Base-by-base conservation (phyloP, 2,113 vertebrate genomes). In the Sinocyclocheilus anophthalmus region DNA sequence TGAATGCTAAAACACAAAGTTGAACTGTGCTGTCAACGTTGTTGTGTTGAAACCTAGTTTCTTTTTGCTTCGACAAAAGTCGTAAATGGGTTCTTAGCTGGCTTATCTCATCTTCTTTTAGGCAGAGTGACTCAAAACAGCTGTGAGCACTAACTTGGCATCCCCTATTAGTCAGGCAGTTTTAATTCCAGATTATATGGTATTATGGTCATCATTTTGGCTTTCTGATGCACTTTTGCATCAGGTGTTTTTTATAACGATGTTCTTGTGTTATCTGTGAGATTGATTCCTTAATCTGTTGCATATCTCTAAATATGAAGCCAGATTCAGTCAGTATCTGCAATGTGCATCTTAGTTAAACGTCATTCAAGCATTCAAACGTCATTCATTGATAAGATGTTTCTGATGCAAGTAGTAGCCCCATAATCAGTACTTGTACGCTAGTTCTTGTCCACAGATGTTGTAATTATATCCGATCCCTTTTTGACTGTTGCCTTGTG, bases 131-230 rank as follows among this genome's bases (percentile, higher is more conserved):
- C 59, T 67, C 22, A 18, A 81, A 81, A 65, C 39, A 81, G 4
- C 39, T 81, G 59, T 26, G 22, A 42, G 30, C 37, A 42, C 55
- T 81, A 65, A 81, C 8, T 81, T 81, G 22, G 14, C 14, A 81
- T 48, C n/a, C 59, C 20, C n/a, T 65, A 65, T 12, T 81, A 79
- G 33, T 79, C 76, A 16, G 22, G 1, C 59, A 65, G 13, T 39
- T 24, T 24, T 65, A 81, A 65, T 81, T 26, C 39, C 59, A 65
- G 79, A 81, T 81, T 81, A 65, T 63, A 22, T 65, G n/a, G 59
- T 26, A 81, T 81, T 65, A 65, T 63, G n/a, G 13, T 45, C n/a
- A 65, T 81, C 39, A 26, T 65, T 81, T 45, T 65, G 79, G n/a
- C 59, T 45, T 48, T 59, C 13, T 61, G 22, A 59, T 63, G 77